These are phyloP conservation scores for Osedax frankpressi DNA, from an alignment of 2,888 invertebrate genomes.

Conservation along the genomic window DNA sequence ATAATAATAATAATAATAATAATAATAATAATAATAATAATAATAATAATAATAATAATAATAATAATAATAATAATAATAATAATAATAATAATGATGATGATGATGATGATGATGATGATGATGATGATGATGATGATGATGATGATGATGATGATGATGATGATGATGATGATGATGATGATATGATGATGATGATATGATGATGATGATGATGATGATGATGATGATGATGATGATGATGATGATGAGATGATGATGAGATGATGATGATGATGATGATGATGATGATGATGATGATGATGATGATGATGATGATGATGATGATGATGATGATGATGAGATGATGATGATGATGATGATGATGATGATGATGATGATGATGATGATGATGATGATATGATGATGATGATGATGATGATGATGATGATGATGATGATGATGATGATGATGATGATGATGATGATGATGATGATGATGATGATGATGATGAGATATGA, in stretches of 20 bases:
- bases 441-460: conserved; percentile 18
- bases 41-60: no score
- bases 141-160: conserved; percentile 17
- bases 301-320: conserved; percentile 21
- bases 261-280: conserved; percentile 21
- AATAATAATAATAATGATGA: no score
- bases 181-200: no score
- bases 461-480: conserved; percentile 16
- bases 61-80: no score
- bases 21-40: no score
- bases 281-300: conserved; percentile 21
- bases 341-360: no score
- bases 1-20: no score
- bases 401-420: no score
- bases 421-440: conserved; percentile 18
- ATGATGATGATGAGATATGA: conserved; percentile 14
- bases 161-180: no score
- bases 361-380: conserved; percentile 21
- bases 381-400: conserved; percentile 17
- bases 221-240: conserved; percentile 17
- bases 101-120: conserved; percentile 21
- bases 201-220: no score
- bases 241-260: background rate
- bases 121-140: conserved; percentile 16
- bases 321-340: no score